Evolutionary conservation across 2,113 vertebrate genomes (phyloP).

Genomic region (Mirounga angustirostris): DNA sequence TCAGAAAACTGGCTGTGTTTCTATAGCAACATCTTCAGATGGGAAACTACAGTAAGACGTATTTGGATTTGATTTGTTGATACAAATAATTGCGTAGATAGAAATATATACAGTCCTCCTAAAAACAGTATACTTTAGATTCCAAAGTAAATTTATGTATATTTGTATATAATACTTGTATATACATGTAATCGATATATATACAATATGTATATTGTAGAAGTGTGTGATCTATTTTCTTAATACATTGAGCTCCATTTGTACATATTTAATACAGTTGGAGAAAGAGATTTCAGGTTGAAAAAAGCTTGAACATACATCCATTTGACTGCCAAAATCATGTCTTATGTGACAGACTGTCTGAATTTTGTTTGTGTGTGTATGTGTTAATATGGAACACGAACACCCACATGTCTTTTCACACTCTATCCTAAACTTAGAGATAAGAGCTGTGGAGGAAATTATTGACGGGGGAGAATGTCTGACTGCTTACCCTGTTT

Average conservation of each 20-base stretch:
- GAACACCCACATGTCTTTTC: slow-evolving; percentile 8
- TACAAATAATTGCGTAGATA: slow-evolving; percentile 55
- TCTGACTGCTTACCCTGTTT: not conserved
- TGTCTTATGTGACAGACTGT: slow-evolving; percentile 53
- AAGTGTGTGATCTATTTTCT: slow-evolving; percentile 54
- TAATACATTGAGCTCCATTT: slow-evolving; percentile 14
- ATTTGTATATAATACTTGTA: not conserved
- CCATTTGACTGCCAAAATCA: slow-evolving; percentile 4
- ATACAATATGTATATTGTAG: not conserved
- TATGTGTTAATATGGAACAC: not conserved
- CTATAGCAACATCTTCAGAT: slow-evolving; percentile 96
- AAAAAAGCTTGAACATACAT: slow-evolving; percentile 22
- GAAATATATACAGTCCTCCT: not conserved
- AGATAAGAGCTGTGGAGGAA: not conserved
- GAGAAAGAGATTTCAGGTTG: slow-evolving; percentile 50
- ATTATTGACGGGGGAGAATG: not conserved
- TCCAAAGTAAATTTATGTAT: slow-evolving; percentile 40
- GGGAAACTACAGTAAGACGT: slow-evolving; percentile 93
- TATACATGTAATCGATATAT: not conserved
- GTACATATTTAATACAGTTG: slow-evolving; percentile 42
- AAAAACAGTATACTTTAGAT: slow-evolving; percentile 41
- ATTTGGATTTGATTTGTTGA: slow-evolving; percentile 64
- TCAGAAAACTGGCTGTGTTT: slow-evolving; percentile 96
- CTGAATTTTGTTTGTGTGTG: slow-evolving; percentile 37
- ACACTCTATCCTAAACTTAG: slow-evolving; percentile 44